Evolutionary conservation across 2,888 invertebrate species (phyloP), one percentile per base, ranked within the genome.

Genomic region (Pollenia angustigena): DNA sequence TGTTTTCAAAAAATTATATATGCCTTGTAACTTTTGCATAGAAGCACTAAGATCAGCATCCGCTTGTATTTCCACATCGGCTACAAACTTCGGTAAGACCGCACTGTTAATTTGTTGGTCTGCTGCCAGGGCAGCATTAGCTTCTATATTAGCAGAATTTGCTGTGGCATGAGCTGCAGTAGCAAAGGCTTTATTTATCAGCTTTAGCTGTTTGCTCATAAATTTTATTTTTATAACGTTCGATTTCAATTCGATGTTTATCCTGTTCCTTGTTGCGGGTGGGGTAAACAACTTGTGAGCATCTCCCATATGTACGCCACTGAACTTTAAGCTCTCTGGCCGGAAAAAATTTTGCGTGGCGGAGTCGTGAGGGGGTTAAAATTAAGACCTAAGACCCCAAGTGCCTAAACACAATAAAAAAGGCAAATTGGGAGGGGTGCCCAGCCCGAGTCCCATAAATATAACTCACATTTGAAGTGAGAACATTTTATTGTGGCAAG

Each of bases 221-320:
- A 1, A 91, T 88, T 64, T 90, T 91, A 23, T 88, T 89, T 52
- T 90, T 91, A n/a, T 90, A 88, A 32, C 91, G 90, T 79, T 90
- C 90, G 0, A 92, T 75, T 85, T 93, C 93, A 23, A 81, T 85
- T 0, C 90, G 90, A 1, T 90, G 86, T 56, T 90, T 91, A 0
- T 90, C 89, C 69, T 92, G 91, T 66, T 92, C 91, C 3, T 92
- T n/a, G n/a, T n/a, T n/a, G n/a, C n/a, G n/a, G n/a, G n/a, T n/a
- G n/a, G n/a, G n/a, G n/a, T n/a, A n/a, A n/a, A n/a, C n/a, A n/a
- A n/a, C n/a, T n/a, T n/a, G n/a, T n/a, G n/a, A n/a, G n/a, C n/a
- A n/a, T n/a, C n/a, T n/a, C n/a, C n/a, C n/a, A n/a, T n/a, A n/a
- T n/a, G n/a, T n/a, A n/a, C n/a, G n/a, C n/a, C n/a, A n/a, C n/a